Evolutionary conservation across 2,888 invertebrate genomes (phyloP), one percentile per base, ranked within the genome.

Genomic region (Syritta pipiens): DNA sequence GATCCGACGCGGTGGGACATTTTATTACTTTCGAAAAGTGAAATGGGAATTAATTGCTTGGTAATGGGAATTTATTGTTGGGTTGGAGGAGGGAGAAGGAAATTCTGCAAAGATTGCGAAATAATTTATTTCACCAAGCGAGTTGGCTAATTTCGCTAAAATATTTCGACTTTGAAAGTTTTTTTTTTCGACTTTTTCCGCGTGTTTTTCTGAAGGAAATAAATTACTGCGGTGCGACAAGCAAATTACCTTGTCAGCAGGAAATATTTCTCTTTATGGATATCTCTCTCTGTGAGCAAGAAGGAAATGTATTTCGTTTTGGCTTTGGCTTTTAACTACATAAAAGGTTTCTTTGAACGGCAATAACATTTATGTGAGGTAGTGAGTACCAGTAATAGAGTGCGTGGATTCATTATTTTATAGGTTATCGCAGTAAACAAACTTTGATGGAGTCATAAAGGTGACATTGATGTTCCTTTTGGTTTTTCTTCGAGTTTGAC

Each of bases 11-110:
- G 10, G 35, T 22, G 57, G 42, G 35, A 76, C 44, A 76, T 76
- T 76, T 76, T 76, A 76, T 76, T 76, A 57, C 76, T 76, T 63
- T 69, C 37, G 37, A 57, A 72, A 76, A 63, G 46, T 28, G 49
- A 77, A 65, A 72, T 59, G 65, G 53, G 71, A 77, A 77, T 72
- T 77, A 77, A 77, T 77, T 72, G 77, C 77, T 72, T 65, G 30
- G 65, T 72, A 77, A 77, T 77, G 71, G 65, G 72, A 77, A 77
- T 77, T 77, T 77, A 77, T 77, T 55, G 40, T 77, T 46, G 44
- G 37, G 37, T 6, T 17, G 37, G 2, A 5, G 17, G 37, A 17
- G 40, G 30, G 57, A n/a, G n/a, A n/a, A 22, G 48, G 24, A 42
- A 59, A 57, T 76, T 71, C 22, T 59, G 63, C 46, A 42, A 77